Base-by-base conservation (phyloP, 1,140 invertebrate genomes). In the Bombus picipes region DNA sequence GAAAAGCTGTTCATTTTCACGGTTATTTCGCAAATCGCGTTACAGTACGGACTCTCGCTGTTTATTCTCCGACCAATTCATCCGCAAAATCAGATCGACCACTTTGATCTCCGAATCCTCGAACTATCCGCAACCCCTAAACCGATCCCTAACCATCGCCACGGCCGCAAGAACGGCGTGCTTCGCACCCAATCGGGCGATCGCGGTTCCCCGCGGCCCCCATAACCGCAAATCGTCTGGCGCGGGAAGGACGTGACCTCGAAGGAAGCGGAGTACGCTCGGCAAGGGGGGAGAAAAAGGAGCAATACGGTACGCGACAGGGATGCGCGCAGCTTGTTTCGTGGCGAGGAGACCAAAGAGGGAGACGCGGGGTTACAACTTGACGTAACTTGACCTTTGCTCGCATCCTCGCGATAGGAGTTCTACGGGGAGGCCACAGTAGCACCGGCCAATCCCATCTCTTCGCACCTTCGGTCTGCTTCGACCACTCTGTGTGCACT, bases 171-270 rank as follows among this genome's bases (percentile, higher is more conserved):
- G 32, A 32, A 71, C 76, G 68, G 37, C 43, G 39, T 53, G 57
- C 53, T 79, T 80, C 43, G 59, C 78, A 74, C 70, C 83, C 70
- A 34, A 81, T 87, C 81, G 65, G 37, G 34, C 65, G 83, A 83
- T 89, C 80, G 41, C 84, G 80, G 89, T 89, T 78, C 65, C 65
- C 65, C 87, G 62, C 65, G 80, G 79, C 62, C 41, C 87, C 53
- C 73, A 86, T 89, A 87, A 89, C 77, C 88, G 81, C 88, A 87
- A 90, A 90, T 90, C 85, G 88, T 90, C 59, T 86, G 66, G 65
- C 84, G 81, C 80, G 81, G 85, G 85, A 87, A 90, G 88, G 81
- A 90, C 88, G 87, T 89, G 84, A 87, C 88, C 87, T 89, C 88
- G 84, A 89, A 89, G 76, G 81, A 87, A 90, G 76, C 66, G 57